phyloP scores from a whole-genome alignment of 2,113 vertebrate genomes.

The Petrocephalus zakoni region DNA sequence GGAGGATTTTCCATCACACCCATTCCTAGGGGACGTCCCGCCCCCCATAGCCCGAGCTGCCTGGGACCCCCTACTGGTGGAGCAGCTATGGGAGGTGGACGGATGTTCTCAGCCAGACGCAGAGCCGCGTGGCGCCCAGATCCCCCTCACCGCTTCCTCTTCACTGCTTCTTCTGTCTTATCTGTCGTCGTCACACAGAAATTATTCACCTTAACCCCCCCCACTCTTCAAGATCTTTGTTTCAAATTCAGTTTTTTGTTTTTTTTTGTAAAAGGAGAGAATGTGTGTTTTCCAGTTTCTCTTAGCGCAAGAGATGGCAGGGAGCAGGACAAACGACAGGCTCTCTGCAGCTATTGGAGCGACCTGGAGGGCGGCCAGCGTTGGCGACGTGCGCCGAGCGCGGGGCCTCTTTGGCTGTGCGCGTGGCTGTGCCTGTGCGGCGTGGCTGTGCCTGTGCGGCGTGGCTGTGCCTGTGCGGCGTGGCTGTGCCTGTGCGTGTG shows the following conservation, averaged over 20 bases:
- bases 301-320: not conserved
- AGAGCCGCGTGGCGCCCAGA: not conserved
- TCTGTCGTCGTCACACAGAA: not conserved
- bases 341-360: not conserved
- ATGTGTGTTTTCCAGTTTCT: not conserved
- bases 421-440: not conserved
- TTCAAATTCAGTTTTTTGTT: not conserved
- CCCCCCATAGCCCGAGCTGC: not conserved
- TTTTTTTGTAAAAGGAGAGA: not conserved
- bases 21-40: not conserved
- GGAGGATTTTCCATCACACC: not conserved
- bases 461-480: too few relatives aligned
- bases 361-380: too few relatives aligned
- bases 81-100: not conserved
- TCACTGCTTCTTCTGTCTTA: not conserved
- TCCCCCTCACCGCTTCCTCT: not conserved
- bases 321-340: not conserved
- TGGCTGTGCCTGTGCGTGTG: not conserved
- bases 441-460: too few relatives aligned
- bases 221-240: not conserved
- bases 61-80: not conserved
- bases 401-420: not conserved
- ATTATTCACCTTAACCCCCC: not conserved
- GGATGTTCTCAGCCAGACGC: not conserved
- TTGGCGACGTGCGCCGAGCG: not conserved